Conservation (phyloP, 2,888 invertebrate species). For the Ceramica pisi region DNA sequence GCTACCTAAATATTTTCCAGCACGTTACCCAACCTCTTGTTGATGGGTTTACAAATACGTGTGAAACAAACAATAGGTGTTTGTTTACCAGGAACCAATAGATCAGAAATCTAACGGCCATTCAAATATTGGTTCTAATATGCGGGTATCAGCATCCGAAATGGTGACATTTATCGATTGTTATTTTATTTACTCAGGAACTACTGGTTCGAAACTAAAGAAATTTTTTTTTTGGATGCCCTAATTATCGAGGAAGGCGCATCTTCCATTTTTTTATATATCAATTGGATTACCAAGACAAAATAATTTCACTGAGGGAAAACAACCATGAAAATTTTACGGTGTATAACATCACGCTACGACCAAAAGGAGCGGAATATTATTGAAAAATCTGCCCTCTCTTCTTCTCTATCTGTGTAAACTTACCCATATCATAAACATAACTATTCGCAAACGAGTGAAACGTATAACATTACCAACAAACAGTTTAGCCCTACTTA, state of each 20-base stretch:
- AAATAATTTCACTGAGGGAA: too few relatives aligned
- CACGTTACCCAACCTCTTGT: neutral
- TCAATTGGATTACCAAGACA: too few relatives aligned
- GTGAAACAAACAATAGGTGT: neutral
- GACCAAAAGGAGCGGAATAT: too few relatives aligned
- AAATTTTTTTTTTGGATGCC: too few relatives aligned
- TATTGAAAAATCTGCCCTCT: too few relatives aligned
- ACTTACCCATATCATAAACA: neutral
- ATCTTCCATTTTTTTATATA: too few relatives aligned
- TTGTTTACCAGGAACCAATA: neutral
- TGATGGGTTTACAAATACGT: neutral
- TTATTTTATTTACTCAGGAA: too few relatives aligned
- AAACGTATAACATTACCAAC: slow-evolving; percentile 4
- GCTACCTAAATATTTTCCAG: neutral
- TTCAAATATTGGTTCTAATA: slow-evolving; percentile 17
- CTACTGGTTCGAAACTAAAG: too few relatives aligned
- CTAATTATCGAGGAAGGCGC: too few relatives aligned
- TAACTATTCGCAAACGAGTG: neutral
- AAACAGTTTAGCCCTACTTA: slow-evolving; percentile 25
- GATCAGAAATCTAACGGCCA: neutral
- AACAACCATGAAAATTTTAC: too few relatives aligned
- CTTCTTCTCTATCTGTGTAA: too few relatives aligned
- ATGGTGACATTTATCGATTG: neutral
- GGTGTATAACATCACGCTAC: too few relatives aligned
- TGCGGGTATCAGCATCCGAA: neutral